Evolutionary conservation across 2,113 vertebrate species (phyloP).

Genomic region (Fukomys damarensis): DNA sequence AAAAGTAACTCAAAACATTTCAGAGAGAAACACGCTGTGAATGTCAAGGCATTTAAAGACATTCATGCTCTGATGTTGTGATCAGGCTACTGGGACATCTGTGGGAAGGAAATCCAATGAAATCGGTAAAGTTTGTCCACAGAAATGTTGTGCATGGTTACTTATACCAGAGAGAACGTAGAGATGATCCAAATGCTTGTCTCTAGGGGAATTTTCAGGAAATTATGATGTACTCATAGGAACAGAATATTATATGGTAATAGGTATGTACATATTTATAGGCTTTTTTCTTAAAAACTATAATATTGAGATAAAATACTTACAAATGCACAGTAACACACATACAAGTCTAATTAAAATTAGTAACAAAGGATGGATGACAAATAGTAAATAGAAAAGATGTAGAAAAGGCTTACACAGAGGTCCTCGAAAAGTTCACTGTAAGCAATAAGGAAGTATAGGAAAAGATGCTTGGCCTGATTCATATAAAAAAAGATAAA

Average conservation of each 20-base stretch:
- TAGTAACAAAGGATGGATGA: not conserved
- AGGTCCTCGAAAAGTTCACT: not conserved
- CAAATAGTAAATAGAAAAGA: not conserved
- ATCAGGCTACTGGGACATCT: not conserved
- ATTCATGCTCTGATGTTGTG: not conserved
- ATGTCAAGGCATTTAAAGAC: not conserved
- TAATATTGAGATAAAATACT: not conserved
- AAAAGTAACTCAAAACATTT: not conserved
- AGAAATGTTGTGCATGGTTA: not conserved
- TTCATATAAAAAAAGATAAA: not conserved
- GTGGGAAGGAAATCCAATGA: not conserved
- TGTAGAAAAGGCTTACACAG: not conserved
- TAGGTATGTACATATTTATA: not conserved
- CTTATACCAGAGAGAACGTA: not conserved
- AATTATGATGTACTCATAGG: not conserved
- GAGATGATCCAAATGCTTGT: not conserved
- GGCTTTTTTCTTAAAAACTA: not conserved
- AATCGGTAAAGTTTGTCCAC: too few species aligned
- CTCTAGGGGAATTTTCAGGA: not conserved
- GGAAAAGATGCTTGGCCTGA: not conserved
- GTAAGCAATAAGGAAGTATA: not conserved
- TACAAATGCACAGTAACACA: not conserved
- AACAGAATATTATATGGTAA: not conserved
- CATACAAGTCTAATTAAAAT: not conserved
- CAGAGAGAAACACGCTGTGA: not conserved